Evolutionary conservation across 1,140 invertebrate species (phyloP), one percentile per base, ranked within the genome.

Genomic region (Telenomus remus): DNA sequence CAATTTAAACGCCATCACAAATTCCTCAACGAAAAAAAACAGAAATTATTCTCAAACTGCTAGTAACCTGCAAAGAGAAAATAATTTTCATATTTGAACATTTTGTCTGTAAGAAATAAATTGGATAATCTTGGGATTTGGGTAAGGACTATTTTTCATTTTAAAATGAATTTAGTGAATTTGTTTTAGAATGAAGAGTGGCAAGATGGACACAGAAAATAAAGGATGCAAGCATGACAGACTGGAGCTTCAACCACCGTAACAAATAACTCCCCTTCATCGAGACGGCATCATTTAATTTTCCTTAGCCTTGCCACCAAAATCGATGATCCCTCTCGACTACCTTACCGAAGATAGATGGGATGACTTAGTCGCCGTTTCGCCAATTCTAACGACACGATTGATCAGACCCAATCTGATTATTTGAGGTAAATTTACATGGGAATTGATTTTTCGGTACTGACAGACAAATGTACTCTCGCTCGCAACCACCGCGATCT

Each of bases 231-330:
- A 13, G 57, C 12, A 37, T 50, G 11, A 14, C 70, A 75, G 56
- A 16, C 42, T 51, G 57, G 61, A 50, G 74, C 68, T 80, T 69
- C 57, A 76, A 81, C 80, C 74, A 71, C 71, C 79, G 80, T 88
- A 85, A 87, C 85, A 87, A 88, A 88, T 88, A 88, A 87, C 82
- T 84, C 81, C 81, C 83, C 86, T 86, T 86, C 81, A 84, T 79
- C 82, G 78, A 81, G 84, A 85, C 84, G 84, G 85, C 84, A 86
- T 88, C 86, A 87, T 88, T 88, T 87, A 88, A 87, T 88, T 87
- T 88, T 86, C 86, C 86, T 87, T 86, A 85, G 79, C 77, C 80
- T 76, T 61, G 78, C 80, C 71, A 78, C 76, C 78, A 78, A 79
- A 87, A 87, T 87, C 86, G 86, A 88, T 87, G 86, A 87, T 87